Conservation (phyloP, 1,140 invertebrate genomes). For the Hylaeus anthracinus region DNA sequence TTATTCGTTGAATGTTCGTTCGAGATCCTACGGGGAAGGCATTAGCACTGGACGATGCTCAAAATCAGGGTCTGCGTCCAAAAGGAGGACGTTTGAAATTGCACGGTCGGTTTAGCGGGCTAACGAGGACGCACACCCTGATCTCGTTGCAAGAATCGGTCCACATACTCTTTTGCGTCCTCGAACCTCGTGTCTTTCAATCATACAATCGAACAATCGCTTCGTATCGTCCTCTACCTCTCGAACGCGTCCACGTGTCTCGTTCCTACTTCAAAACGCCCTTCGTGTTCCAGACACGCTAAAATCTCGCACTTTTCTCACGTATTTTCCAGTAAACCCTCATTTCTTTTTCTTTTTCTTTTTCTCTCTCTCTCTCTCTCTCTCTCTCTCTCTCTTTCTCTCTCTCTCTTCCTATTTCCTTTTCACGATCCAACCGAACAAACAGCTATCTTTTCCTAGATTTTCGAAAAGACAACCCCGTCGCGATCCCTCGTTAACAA, state of each 20-base stretch:
- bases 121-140: not conserved
- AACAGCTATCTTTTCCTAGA: not conserved
- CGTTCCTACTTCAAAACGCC: slow-evolving; percentile 20
- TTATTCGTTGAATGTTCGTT: not conserved
- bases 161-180: slow-evolving; percentile 59
- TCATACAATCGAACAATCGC: slow-evolving; percentile 69
- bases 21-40: not conserved
- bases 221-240: slow-evolving; percentile 50
- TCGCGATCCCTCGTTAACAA: not conserved
- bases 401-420: too few species aligned
- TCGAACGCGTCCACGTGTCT: slow-evolving; percentile 25
- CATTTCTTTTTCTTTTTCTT: not conserved
- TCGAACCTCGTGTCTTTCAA: slow-evolving; percentile 72
- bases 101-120: not conserved
- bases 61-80: not conserved
- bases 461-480: not conserved
- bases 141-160: not conserved
- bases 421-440: too few species aligned
- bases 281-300: slow-evolving; percentile 74
- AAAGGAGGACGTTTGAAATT: not conserved
- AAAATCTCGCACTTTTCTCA: slow-evolving; percentile 64
- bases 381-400: too few species aligned
- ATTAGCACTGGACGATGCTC: not conserved
- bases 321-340: not conserved
- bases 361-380: too few species aligned